Evolutionary conservation across 1,140 invertebrate genomes (phyloP), one percentile per base, ranked within the genome.

Genomic region (Drosophila burlai): DNA sequence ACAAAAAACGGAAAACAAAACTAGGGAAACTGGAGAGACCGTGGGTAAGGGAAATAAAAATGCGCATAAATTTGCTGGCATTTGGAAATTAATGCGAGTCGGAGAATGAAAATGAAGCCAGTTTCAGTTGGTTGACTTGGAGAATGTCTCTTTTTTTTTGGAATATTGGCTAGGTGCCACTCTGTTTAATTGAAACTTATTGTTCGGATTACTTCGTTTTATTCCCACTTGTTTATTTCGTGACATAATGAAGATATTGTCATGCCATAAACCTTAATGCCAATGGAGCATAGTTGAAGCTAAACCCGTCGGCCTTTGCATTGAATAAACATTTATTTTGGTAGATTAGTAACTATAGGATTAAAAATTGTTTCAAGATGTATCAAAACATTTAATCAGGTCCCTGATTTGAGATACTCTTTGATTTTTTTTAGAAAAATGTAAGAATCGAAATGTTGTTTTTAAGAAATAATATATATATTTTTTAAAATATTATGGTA

Each of bases 11-110:
- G 18, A 73, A 59, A 58, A 40, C 21, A 40, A 73, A 59, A 58
- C 49, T 18, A 45, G 38, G 55, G 42, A 8, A 59, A 63, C 49
- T 34, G 38, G 38, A 38, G 46, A 5, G 43, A 72, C 36, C 68
- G 24, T 40, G 55, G 45, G 55, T 21, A 75, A 58, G 64, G 50
- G 36, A 55, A 61, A 62, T 57, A 66, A 50, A 73, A 71, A 62
- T 79, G 68, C 43, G 68, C 77, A 80, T 80, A 80, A 80, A 74
- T 80, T 80, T 72, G 52, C 50, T 72, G 76, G 77, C 66, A 79
- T 79, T 79, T 79, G 54, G 24, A 74, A 67, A 79, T 80, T 80
- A 80, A 80, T 79, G 62, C 6, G 63, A 63, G 29, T 67, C 62
- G 49, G 47, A 31, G 40, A 62, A 68, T 68, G 73, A 47, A 77